These are phyloP conservation scores for Oncorhynchus mykiss DNA, from an alignment of 2,113 vertebrate genomes.

Conservation along the genomic window DNA sequence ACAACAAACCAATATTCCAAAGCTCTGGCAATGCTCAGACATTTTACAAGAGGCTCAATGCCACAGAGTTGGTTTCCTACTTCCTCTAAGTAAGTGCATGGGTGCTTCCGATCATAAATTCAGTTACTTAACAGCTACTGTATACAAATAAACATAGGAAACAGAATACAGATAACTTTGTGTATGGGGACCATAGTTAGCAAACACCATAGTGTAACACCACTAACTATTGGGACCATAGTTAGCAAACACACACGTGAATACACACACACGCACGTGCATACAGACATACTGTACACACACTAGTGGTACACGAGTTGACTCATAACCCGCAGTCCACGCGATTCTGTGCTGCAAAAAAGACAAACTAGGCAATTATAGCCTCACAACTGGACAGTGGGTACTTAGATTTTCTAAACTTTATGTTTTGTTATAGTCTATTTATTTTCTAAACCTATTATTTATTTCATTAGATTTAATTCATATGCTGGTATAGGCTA, in stretches of 20 bases:
- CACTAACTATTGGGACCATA: no score
- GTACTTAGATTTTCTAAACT: no score
- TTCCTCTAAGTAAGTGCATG: neutral
- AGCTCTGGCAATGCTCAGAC: conserved; percentile 15
- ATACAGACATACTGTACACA: neutral
- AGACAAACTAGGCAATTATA: no score
- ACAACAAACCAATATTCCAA: neutral
- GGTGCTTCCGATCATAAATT: no score
- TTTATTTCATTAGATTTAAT: no score
- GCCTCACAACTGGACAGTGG: no score
- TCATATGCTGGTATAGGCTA: no score
- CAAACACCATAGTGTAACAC: neutral
- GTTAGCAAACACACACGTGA: neutral
- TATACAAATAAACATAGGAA: neutral
- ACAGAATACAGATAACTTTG: neutral
- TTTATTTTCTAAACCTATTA: no score
- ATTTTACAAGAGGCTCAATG: conserved; percentile 6
- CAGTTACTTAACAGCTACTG: neutral
- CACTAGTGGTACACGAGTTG: neutral
- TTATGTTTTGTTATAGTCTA: no score
- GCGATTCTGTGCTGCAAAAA: no score
- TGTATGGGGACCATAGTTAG: neutral
- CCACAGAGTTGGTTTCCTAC: neutral
- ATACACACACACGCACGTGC: neutral
- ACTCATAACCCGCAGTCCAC: no score